These are phyloP conservation scores for Rhizoglyphus robini DNA, from an alignment of 1,140 invertebrate genomes.

Conservation along the genomic window DNA sequence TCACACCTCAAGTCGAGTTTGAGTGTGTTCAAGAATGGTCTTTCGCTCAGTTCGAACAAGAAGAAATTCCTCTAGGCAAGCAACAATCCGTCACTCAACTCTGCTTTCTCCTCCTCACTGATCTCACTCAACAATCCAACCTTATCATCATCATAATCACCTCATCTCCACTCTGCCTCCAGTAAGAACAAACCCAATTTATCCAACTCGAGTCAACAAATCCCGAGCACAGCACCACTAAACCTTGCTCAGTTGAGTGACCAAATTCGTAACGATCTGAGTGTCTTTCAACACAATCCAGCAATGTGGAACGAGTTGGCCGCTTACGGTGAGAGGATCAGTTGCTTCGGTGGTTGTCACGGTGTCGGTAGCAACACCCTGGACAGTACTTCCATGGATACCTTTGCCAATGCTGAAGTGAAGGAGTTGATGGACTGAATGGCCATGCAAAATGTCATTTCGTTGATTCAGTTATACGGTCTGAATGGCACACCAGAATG, in stretches of 20 bases:
- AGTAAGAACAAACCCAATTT: neutral
- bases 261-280: slow-evolving; percentile 8
- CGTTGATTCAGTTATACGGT: neutral
- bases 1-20: no score
- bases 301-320: neutral
- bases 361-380: no score
- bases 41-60: no score
- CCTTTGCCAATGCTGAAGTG: neutral
- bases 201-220: neutral
- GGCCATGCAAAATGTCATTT: neutral
- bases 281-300: neutral
- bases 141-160: neutral
- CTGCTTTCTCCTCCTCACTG: neutral
- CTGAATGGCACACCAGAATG: neutral
- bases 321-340: no score
- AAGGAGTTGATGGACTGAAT: neutral
- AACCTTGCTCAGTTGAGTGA: neutral
- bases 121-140: neutral
- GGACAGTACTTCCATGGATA: neutral
- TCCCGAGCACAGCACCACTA: neutral
- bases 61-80: neutral
- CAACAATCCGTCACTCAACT: neutral
- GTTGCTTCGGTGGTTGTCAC: no score
- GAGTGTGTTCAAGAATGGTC: no score
- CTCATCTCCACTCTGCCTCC: neutral